These are phyloP conservation scores for Chrysogorgia sp. DNA, from an alignment of 92 coral and sea anemone species.

Conservation along the genomic window DNA sequence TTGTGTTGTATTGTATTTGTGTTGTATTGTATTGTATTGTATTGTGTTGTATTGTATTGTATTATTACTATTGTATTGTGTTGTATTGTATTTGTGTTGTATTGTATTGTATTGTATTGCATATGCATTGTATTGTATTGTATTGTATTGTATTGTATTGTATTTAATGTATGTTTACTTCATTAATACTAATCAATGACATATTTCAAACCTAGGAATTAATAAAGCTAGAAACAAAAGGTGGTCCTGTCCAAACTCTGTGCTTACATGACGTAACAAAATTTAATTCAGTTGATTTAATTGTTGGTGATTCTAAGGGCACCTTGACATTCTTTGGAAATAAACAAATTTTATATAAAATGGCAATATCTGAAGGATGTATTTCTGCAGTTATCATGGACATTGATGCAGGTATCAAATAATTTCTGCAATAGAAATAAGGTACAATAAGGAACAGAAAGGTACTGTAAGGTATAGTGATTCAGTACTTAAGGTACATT, in stretches of 20 bases:
- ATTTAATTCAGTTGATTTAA: slow-evolving; percentile 77
- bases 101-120: not conserved
- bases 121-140: not conserved
- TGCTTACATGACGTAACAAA: slow-evolving; percentile 70
- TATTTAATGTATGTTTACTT: not conserved
- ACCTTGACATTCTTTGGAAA: slow-evolving; percentile 76
- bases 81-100: too few species aligned
- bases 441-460: too few species aligned
- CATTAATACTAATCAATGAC: not conserved
- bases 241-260: slow-evolving; percentile 78
- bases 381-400: slow-evolving; percentile 73
- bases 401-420: slow-evolving; percentile 68
- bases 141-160: not conserved
- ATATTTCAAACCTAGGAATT: slow-evolving; percentile 52
- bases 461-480: too few species aligned
- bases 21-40: too few species aligned
- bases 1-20: too few species aligned
- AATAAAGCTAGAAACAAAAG: slow-evolving; percentile 73
- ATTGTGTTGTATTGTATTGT: not conserved
- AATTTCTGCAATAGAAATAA: not conserved
- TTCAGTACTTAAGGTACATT: too few species aligned
- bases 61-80: too few species aligned
- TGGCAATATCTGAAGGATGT: slow-evolving; percentile 72
- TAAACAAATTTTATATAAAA: slow-evolving; percentile 78
- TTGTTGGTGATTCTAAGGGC: slow-evolving; percentile 82